A percentile compares a stretch with the other conserved stretches of the same genome.
phyloP scores from a whole-genome alignment of 92 coral and sea anemone genomes.

The Epizoanthus stellaris region DNA sequence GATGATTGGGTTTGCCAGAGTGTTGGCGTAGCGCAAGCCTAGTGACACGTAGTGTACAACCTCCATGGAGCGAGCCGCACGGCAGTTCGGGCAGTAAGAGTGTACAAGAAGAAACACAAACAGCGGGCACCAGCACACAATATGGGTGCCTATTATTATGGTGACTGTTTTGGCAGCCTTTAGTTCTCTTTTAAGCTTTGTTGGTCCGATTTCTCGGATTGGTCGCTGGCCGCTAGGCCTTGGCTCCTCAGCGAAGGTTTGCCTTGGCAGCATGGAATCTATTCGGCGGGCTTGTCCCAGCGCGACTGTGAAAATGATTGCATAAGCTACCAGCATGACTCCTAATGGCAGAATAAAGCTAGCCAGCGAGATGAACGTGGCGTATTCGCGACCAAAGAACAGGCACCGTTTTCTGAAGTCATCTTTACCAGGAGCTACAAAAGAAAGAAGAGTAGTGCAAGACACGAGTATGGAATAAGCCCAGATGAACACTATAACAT shows the following conservation, averaged over 20 bases:
- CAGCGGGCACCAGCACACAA: slow-evolving; percentile 90
- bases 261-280: slow-evolving; percentile 54
- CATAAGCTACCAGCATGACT: slow-evolving; percentile 75
- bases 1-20: slow-evolving; percentile 87
- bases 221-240: slow-evolving; percentile 25
- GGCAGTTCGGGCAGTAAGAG: slow-evolving; percentile 62
- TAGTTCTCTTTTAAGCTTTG: slow-evolving; percentile 74
- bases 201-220: slow-evolving; percentile 17
- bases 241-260: slow-evolving; percentile 14
- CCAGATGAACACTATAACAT: slow-evolving; percentile 77
- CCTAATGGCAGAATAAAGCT: slow-evolving; percentile 80
- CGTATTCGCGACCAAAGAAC: slow-evolving; percentile 80
- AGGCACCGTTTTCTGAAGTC: slow-evolving; percentile 53
- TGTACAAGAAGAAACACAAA: slow-evolving; percentile 70
- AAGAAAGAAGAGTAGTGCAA: slow-evolving; percentile 59
- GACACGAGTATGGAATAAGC: slow-evolving; percentile 77
- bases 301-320: slow-evolving; percentile 81
- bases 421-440: slow-evolving; percentile 47
- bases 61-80: slow-evolving; percentile 16
- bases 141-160: slow-evolving; percentile 85
- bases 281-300: slow-evolving; percentile 79
- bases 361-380: slow-evolving; percentile 72
- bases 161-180: slow-evolving; percentile 94
- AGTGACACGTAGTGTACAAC: slow-evolving; percentile 61
- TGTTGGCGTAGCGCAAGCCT: slow-evolving; percentile 74